phyloP scores from a whole-genome alignment of 2,113 vertebrate species.

The Engystomops pustulosus region DNA sequence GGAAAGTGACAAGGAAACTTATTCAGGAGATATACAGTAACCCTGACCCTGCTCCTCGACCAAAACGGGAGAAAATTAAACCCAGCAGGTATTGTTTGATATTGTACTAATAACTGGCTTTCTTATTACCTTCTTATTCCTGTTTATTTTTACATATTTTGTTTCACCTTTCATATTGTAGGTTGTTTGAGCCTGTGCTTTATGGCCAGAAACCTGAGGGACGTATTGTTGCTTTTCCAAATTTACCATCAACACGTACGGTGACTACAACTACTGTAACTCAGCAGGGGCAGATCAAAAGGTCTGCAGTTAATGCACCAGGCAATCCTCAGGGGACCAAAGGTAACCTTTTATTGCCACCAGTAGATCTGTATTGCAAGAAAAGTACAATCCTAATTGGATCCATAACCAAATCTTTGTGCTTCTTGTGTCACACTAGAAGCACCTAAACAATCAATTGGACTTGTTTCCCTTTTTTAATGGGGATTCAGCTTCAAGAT shows the following conservation, averaged over 20 bases:
- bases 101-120: background rate
- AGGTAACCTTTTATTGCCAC: slow-evolving; percentile 61
- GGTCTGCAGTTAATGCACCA: slow-evolving; percentile 73
- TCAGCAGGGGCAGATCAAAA: slow-evolving; percentile 72
- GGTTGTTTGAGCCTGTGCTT: slow-evolving; percentile 87
- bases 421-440: too few relatives aligned
- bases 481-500: too few relatives aligned
- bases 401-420: too few relatives aligned
- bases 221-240: slow-evolving; percentile 76
- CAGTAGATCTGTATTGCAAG: too few relatives aligned
- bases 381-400: too few relatives aligned
- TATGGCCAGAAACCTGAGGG: slow-evolving; percentile 89
- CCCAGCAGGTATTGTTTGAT: slow-evolving; percentile 77
- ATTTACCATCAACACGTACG: slow-evolving; percentile 68
- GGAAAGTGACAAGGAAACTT: slow-evolving; percentile 79
- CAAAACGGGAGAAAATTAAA: slow-evolving; percentile 78
- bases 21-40: slow-evolving; percentile 80
- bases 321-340: slow-evolving; percentile 75
- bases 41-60: slow-evolving; percentile 71
- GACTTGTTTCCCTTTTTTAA: too few relatives aligned
- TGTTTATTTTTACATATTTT: background rate
- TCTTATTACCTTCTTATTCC: background rate
- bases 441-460: too few relatives aligned
- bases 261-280: slow-evolving; percentile 59
- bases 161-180: slow-evolving; percentile 55